These are phyloP conservation scores for Eupithecia exiguata DNA, from an alignment of 2,888 invertebrate species.

Conservation along the genomic window DNA sequence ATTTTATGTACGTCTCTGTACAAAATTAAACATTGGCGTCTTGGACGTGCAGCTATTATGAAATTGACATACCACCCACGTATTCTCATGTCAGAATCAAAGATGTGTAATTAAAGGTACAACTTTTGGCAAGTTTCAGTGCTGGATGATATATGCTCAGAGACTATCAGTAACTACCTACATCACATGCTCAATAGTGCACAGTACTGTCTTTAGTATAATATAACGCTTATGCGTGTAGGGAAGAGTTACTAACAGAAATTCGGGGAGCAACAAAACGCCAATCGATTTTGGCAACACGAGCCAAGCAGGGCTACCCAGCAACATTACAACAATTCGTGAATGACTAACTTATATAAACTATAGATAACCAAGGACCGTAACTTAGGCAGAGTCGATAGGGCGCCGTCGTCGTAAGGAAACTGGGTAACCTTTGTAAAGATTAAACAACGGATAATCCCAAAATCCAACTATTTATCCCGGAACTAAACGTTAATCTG, in stretches of 20 bases:
- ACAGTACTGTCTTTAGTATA: slow-evolving; percentile 28
- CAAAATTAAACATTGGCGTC: slow-evolving; percentile 42
- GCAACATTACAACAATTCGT: slow-evolving; percentile 45
- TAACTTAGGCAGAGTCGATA: slow-evolving; percentile 4
- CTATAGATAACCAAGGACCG: slow-evolving; percentile 20
- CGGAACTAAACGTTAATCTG: slow-evolving; percentile 49
- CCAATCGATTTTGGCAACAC: slow-evolving; percentile 62
- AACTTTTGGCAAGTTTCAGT: slow-evolving; percentile 59
- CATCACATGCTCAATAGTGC: slow-evolving; percentile 51
- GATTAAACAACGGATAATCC: slow-evolving; percentile 42
- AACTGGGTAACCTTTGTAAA: slow-evolving; percentile 37
- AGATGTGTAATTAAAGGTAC: slow-evolving; percentile 55
- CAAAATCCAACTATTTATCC: slow-evolving; percentile 42
- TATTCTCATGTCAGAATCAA: slow-evolving; percentile 51
- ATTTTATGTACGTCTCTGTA: slow-evolving; percentile 32
- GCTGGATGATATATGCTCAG: slow-evolving; percentile 59
- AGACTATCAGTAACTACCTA: slow-evolving; percentile 55
- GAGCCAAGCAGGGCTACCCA: slow-evolving; percentile 53
- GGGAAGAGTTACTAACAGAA: slow-evolving; percentile 59
- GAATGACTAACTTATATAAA: slow-evolving; percentile 37
- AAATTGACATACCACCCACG: slow-evolving; percentile 44
- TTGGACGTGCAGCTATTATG: slow-evolving; percentile 42
- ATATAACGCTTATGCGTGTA: slow-evolving; percentile 43
- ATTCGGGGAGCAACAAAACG: slow-evolving; percentile 64
- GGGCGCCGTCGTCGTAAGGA: slow-evolving; percentile 17